Evolutionary conservation across 2,797 vertebrate species (phyloP).

Genomic region (Pseudochirops corinnae): DNA sequence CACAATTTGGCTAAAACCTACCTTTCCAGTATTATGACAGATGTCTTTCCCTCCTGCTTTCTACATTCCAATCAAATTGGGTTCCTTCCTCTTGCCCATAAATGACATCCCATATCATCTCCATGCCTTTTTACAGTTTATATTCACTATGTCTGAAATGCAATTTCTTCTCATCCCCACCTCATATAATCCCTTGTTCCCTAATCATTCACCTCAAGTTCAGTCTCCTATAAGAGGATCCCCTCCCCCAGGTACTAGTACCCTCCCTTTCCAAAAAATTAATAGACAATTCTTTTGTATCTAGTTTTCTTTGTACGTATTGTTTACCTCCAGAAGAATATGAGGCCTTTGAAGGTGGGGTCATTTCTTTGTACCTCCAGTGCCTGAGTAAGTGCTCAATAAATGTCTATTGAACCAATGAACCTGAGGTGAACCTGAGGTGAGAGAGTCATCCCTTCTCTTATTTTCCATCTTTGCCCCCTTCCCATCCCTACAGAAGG

Average conservation of each 20-base stretch:
- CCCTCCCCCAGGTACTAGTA: not conserved
- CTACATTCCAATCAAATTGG: not conserved
- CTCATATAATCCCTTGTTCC: not conserved
- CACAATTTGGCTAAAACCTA: not conserved
- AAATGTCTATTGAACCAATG: not conserved
- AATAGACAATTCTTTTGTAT: not conserved
- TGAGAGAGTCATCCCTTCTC: not conserved
- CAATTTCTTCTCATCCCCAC: not conserved
- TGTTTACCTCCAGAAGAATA: not conserved
- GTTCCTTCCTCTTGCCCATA: not conserved
- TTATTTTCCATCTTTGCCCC: not conserved
- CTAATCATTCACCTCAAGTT: not conserved
- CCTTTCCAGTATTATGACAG: not conserved
- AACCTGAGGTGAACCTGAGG: not conserved
- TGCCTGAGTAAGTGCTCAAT: not conserved
- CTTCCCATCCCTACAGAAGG: not conserved
- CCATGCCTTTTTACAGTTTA: not conserved
- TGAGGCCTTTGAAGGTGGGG: not conserved
- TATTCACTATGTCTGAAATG: not conserved
- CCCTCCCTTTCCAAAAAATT: not conserved
- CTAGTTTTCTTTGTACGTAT: not conserved
- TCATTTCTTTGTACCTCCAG: not conserved
- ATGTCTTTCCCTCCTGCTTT: not conserved
- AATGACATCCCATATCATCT: not conserved
- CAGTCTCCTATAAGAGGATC: not conserved